Evolutionary conservation across 2,888 invertebrate genomes (phyloP).

Genomic region (Dione vanillae): DNA sequence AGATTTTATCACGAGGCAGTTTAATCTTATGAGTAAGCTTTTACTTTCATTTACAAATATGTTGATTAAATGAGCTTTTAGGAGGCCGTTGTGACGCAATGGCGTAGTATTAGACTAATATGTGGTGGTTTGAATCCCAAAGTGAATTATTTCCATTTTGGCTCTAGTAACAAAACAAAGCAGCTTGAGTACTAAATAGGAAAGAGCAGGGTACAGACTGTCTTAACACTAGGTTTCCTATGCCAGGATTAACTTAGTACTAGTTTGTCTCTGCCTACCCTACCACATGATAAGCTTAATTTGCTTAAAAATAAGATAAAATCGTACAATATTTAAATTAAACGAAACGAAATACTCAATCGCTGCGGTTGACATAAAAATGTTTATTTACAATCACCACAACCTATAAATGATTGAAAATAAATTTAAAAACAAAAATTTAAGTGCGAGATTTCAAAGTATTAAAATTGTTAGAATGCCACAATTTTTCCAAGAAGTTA

Average conservation of each 20-base stretch:
- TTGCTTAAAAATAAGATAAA: constrained; percentile 10
- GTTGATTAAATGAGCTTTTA: constrained; percentile 1
- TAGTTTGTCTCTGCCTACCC: no score
- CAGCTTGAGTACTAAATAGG: no score
- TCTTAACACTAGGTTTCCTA: no score
- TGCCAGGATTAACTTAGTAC: no score
- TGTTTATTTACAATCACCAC: constrained; percentile 41
- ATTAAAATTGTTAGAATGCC: constrained; percentile 28
- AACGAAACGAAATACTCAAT: background rate
- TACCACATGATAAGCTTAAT: no score
- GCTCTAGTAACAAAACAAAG: no score
- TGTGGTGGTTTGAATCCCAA: no score
- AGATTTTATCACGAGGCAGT: constrained; percentile 10
- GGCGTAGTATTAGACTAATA: no score
- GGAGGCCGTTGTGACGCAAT: no score
- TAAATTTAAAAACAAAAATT: constrained; percentile 39
- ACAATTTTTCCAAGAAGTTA: constrained; percentile 32
- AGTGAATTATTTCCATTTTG: no score
- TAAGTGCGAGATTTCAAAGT: constrained; percentile 31
- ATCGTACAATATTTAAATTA: constrained; percentile 9
- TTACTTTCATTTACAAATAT: constrained; percentile 9
- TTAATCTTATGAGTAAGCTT: constrained; percentile 3
- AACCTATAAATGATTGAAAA: constrained; percentile 47
- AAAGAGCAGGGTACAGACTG: no score
- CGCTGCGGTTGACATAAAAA: constrained; percentile 41